Percentiles rank a stretch among this genome's conserved stretches.
Evolutionary conservation across 2,888 invertebrate species (phyloP).

Genomic region (Dasypogon diadema): DNA sequence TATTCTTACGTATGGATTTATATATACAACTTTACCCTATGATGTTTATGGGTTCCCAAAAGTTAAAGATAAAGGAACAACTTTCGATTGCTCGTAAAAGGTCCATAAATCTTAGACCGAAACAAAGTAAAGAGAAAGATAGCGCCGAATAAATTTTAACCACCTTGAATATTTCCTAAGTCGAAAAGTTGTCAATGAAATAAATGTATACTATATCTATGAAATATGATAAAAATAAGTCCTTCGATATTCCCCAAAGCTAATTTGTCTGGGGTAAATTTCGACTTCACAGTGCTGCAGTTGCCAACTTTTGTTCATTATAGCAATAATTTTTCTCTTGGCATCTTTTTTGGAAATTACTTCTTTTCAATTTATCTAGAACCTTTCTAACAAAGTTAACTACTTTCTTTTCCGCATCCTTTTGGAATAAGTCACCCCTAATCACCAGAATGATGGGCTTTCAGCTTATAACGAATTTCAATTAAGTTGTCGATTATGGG

Average conservation of each 20-base stretch:
- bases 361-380: not conserved
- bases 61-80: constrained; percentile 42
- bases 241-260: not conserved
- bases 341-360: not conserved
- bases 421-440: constrained; percentile 1
- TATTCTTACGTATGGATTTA: not conserved
- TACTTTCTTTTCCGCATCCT: not conserved
- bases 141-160: constrained; percentile 7
- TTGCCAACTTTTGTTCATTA: constrained; percentile 33
- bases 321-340: constrained; percentile 23
- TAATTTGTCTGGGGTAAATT: constrained; percentile 19
- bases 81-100: constrained; percentile 32
- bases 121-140: constrained; percentile 8
- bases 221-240: too few species aligned
- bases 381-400: not conserved
- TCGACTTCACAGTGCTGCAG: not conserved
- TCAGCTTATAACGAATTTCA: constrained; percentile 41
- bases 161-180: not conserved
- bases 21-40: not conserved
- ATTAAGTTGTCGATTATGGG: constrained; percentile 32
- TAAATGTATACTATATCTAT: too few species aligned
- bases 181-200: too few species aligned
- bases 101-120: constrained; percentile 33
- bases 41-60: too few species aligned
- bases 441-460: constrained; percentile 29